Evolutionary conservation across 2,797 vertebrate genomes (phyloP), one percentile per base, ranked within the genome.

Genomic region (Sebastes dallii): DNA sequence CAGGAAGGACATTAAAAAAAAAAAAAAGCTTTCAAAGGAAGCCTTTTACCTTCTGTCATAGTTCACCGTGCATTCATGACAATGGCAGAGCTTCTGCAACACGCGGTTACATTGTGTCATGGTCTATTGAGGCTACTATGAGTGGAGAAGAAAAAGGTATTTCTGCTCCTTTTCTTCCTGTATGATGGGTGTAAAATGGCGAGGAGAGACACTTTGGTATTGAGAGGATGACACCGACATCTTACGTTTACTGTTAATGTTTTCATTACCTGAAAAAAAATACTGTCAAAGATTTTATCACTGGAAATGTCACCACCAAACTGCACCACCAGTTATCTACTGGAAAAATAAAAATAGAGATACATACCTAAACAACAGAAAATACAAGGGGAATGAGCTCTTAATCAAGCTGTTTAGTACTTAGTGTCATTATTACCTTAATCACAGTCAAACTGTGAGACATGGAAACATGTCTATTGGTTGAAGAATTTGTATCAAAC

Each of bases 401-500:
- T 66, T 8, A 58, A 78, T 87, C 71, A 11, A 80, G 2, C 74
- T 34, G 6, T 80, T 81, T 18, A 32, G 61, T 71, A 42, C 36
- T 77, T 67, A 4, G 42, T 59, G 60, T 14, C 52, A 79, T 79
- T 73, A 70, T 61, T 80, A 58, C 14, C 22, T 72, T 83, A 81
- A 76, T 77, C 67, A 62, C 27, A 58, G 76, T 77, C 69, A 67
- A 74, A 71, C 25, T 68, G 66, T 65, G 42, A 16, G n/a, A 42
- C n/a, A 68, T 60, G 34, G 32, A 46, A 65, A 76, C 24, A 13
- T 58, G 46, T 75, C 70, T 71, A 39, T 60, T 58, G 52, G 46
- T 69, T 81, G 59, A 72, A 77, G 59, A 72, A 56, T 74, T 60
- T 56, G 9, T 56, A 29, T 69, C 12, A 68, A 84, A 82, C 84